Conservation (phyloP, 2,113 vertebrate genomes). For the Sceloporus tristichus region DNA sequence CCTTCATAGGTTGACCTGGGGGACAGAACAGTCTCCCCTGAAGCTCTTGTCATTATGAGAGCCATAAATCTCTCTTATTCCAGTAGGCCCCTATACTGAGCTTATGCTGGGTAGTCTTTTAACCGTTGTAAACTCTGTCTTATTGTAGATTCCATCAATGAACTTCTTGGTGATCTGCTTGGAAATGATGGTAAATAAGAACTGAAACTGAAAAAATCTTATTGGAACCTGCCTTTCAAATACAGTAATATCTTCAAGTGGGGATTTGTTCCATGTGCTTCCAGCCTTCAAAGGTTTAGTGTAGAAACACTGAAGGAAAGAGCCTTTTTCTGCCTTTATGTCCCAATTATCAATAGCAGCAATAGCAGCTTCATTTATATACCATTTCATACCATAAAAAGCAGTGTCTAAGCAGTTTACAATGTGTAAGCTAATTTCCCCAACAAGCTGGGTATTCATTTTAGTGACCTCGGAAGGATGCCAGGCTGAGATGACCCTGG, state of each 20-base stretch:
- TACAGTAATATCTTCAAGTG: neutral
- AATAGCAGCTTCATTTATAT: no score
- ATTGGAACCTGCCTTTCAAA: neutral
- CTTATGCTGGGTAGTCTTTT: neutral
- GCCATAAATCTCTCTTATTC: neutral
- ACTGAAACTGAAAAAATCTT: neutral
- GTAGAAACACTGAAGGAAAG: neutral
- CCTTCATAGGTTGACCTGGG: neutral
- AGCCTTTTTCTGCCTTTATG: neutral
- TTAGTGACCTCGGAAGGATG: no score
- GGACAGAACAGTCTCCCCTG: neutral
- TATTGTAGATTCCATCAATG: constrained; percentile 77
- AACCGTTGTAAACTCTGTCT: constrained; percentile 32
- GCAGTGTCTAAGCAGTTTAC: no score
- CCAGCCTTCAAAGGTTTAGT: neutral
- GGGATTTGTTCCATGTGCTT: neutral
- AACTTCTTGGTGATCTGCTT: constrained; percentile 81
- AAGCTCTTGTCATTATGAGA: neutral
- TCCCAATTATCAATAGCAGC: neutral
- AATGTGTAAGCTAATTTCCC: no score
- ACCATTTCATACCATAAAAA: no score
- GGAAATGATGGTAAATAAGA: constrained; percentile 77
- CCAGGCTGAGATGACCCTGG: no score
- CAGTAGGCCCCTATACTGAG: neutral
- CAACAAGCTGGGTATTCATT: no score